These are phyloP conservation scores for Gila orcuttii DNA, from an alignment of 2,113 vertebrate species.

Conservation along the genomic window DNA sequence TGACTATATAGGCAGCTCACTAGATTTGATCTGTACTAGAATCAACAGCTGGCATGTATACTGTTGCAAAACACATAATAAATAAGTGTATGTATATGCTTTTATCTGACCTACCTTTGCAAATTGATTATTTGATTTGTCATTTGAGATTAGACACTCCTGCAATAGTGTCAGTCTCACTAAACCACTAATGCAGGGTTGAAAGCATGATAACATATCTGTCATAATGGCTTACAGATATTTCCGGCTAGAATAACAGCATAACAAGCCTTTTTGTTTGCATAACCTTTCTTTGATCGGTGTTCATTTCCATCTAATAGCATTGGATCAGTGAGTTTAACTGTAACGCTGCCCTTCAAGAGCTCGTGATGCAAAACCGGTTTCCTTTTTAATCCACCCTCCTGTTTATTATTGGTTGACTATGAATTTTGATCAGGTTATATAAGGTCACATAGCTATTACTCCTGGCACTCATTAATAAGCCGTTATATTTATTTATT, in stretches of 20 bases:
- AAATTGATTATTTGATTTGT: neutral
- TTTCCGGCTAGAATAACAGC: neutral
- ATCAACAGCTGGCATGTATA: neutral
- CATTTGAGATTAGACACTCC: neutral
- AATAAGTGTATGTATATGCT: neutral
- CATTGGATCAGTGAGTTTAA: neutral
- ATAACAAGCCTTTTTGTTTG: slow-evolving; percentile 3
- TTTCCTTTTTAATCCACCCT: neutral
- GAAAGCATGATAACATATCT: neutral
- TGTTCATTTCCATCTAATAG: neutral
- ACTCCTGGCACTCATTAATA: neutral
- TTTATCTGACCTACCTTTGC: neutral
- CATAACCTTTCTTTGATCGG: neutral
- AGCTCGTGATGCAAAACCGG: neutral
- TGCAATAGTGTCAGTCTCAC: neutral
- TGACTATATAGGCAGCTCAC: neutral
- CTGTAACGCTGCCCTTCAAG: neutral
- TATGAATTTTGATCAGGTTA: neutral
- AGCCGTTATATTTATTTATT: neutral
- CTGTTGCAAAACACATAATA: neutral
- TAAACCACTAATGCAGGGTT: neutral
- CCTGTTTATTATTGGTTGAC: neutral
- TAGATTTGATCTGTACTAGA: neutral
- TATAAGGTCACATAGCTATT: no score
- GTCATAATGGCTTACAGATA: neutral